Evolutionary conservation across 2,113 vertebrate species (phyloP).

Genomic region (Micromys minutus): DNA sequence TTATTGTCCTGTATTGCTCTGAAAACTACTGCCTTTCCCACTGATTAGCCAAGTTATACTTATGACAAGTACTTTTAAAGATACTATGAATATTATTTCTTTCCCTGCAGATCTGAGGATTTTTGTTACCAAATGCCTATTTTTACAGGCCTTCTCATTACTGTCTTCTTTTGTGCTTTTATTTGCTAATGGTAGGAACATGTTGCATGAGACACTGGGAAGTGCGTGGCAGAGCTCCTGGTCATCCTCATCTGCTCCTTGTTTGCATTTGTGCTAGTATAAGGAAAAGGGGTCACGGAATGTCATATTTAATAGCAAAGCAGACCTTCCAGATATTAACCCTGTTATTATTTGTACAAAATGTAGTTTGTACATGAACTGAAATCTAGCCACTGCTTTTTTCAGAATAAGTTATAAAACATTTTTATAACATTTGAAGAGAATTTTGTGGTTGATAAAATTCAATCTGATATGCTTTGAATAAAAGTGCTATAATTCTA

Average conservation of each 20-base stretch:
- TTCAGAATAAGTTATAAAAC: slow-evolving; percentile 35
- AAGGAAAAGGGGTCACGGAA: slow-evolving; percentile 57
- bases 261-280: slow-evolving; percentile 73
- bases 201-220: slow-evolving; percentile 67
- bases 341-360: slow-evolving; percentile 60
- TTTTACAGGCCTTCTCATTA: slow-evolving; percentile 75
- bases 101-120: slow-evolving; percentile 48
- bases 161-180: slow-evolving; percentile 74
- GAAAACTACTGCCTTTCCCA: slow-evolving; percentile 50
- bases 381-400: slow-evolving; percentile 25
- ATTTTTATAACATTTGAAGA: slow-evolving; percentile 20
- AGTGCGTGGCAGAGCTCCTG: slow-evolving; percentile 61
- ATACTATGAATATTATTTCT: slow-evolving; percentile 57
- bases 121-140: slow-evolving; percentile 78
- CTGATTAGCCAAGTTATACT: slow-evolving; percentile 45
- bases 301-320: slow-evolving; percentile 55
- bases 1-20: neutral
- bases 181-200: slow-evolving; percentile 59
- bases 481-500: slow-evolving; percentile 31
- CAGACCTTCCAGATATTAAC: slow-evolving; percentile 58
- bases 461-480: slow-evolving; percentile 46
- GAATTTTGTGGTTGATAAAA: slow-evolving; percentile 50
- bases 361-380: slow-evolving; percentile 36
- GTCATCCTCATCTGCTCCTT: slow-evolving; percentile 77
- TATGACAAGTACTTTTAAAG: neutral